Base-by-base conservation (phyloP, 2,113 vertebrate species). In the Microtus oregoni region DNA sequence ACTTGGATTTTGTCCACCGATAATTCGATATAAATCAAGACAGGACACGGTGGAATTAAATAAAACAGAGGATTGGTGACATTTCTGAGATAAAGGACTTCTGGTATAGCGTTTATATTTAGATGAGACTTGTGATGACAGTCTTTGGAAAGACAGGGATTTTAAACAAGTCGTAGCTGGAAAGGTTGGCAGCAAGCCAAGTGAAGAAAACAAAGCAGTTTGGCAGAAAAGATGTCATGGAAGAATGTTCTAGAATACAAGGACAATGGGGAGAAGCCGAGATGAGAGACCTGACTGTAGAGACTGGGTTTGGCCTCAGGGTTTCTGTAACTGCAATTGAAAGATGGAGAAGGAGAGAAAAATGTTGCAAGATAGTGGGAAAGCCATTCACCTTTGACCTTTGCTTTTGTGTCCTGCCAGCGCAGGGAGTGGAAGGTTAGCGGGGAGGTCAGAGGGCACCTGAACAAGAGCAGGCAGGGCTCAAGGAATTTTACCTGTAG, bases 71-170 rank as follows among this genome's bases (percentile, higher is more conserved):
- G 76, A 77, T 20, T 61, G 32, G 73, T 93, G 67, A 72, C 19
- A 92, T 87, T 91, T 94, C 73, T 65, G 81, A 73, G 44, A 81
- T 77, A 50, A 86, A 93, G 61, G 38, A n/a, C 86, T 90, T 89
- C 65, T 52, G 20, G 44, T 50, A 17, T 32, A 47, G 35, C 78
- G 79, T 63, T 90, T 88, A 79, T 44, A 94, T 92, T 94, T 94
- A 78, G 67, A 95, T 61, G 81, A 32, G 65, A 86, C 28, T 95
- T 92, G 73, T 86, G 30, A 50, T 92, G 38, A 89, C 81, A 20
- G 7, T 89, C 70, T 89, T 94, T 58, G 61, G 86, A 95, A 89
- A 86, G 55, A 89, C 3, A 76, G 61, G 32, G 82, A 26, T 67
- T 96, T 89, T 77, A 89, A 94, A 93, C 65, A 47, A 93, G 50